These are phyloP conservation scores for Mnemiopsis leidyi DNA, from an alignment of 37 sponge, comb jelly and placozoan genomes.

Conservation along the genomic window DNA sequence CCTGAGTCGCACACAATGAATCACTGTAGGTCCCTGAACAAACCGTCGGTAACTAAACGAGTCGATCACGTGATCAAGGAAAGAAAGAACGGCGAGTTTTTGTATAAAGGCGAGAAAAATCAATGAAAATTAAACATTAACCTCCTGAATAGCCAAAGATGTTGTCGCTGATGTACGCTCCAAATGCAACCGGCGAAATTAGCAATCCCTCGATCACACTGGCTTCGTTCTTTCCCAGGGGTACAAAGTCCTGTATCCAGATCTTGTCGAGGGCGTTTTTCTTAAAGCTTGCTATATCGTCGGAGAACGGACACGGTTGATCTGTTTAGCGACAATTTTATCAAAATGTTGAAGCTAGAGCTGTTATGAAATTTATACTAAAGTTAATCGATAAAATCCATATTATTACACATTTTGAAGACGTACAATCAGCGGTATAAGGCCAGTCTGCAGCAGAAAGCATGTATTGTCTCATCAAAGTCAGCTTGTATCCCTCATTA, in stretches of 20 bases:
- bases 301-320: neutral
- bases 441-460: neutral
- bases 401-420: too few relatives aligned
- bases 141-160: conserved; percentile 40
- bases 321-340: conserved; percentile 18
- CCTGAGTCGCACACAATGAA: neutral
- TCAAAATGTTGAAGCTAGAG: too few relatives aligned
- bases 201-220: neutral
- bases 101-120: too few relatives aligned
- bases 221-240: neutral
- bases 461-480: neutral
- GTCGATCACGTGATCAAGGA: too few relatives aligned
- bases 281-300: neutral
- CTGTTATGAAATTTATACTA: too few relatives aligned
- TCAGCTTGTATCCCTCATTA: conserved; percentile 34
- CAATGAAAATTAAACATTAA: too few relatives aligned
- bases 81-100: too few relatives aligned
- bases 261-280: conserved; percentile 30
- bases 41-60: too few relatives aligned
- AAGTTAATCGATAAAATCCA: too few relatives aligned
- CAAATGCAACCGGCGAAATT: conserved; percentile 10
- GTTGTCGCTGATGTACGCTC: conserved; percentile 17
- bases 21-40: neutral
- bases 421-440: conserved; percentile 17
- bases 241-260: conserved; percentile 33